These are phyloP conservation scores for Microchrysa polita DNA, from an alignment of 2,888 invertebrate species.

Conservation along the genomic window DNA sequence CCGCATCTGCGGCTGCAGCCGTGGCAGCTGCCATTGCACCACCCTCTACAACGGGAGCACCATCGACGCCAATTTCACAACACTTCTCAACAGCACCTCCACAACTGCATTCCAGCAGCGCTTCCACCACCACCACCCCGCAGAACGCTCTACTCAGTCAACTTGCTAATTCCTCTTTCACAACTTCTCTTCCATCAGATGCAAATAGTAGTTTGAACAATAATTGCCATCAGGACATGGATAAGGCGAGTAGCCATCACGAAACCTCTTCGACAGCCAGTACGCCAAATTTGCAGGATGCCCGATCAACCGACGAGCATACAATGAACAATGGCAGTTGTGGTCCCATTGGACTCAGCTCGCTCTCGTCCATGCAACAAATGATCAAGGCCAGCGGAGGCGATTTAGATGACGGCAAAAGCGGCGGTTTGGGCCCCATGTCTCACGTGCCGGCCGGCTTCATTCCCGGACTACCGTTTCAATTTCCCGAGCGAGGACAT, in stretches of 20 bases:
- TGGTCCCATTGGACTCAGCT: conserved; percentile 41
- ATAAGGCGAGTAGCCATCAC: conserved; percentile 55
- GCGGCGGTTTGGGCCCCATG: conserved; percentile 59
- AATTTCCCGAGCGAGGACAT: conserved; percentile 82
- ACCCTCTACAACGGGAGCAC: conserved; percentile 51
- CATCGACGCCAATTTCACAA: conserved; percentile 55
- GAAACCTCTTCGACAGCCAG: conserved; percentile 65
- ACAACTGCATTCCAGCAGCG: conserved; percentile 52
- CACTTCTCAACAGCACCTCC: conserved; percentile 58
- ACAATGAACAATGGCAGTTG: conserved; percentile 48
- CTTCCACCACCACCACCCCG: conserved; percentile 68
- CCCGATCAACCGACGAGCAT: conserved; percentile 53
- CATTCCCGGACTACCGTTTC: conserved; percentile 70
- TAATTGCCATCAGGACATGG: conserved; percentile 55
- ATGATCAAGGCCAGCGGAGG: conserved; percentile 66
- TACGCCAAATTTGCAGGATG: conserved; percentile 64
- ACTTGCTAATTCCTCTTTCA: conserved; percentile 63
- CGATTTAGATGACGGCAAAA: conserved; percentile 64
- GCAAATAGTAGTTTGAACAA: conserved; percentile 45
- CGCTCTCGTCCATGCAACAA: conserved; percentile 60
- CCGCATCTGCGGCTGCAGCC: conserved; percentile 36
- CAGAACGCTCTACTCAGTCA: conserved; percentile 62
- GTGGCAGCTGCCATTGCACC: conserved; percentile 46
- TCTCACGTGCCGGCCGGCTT: conserved; percentile 66
- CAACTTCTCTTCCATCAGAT: conserved; percentile 60